Percentiles rank a stretch among this genome's conserved stretches.
Evolutionary conservation across 2,113 vertebrate genomes (phyloP).

Genomic region (Rhinogobius similis): DNA sequence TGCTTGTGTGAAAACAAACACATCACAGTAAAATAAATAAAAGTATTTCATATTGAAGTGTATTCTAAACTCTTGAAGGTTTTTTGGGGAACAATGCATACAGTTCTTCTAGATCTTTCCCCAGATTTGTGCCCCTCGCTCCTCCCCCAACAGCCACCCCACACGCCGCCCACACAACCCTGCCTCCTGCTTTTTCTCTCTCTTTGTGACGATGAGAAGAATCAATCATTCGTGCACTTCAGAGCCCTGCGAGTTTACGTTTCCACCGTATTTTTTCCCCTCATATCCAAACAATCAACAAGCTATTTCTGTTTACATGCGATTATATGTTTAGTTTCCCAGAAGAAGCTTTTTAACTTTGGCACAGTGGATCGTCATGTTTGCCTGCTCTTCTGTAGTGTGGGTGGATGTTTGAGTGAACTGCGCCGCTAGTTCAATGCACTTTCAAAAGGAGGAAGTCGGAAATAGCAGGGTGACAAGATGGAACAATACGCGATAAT

Average conservation of each 20-base stretch:
- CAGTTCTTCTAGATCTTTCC: no score
- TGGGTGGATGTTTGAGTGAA: conserved; percentile 43
- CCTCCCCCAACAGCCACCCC: conserved; percentile 35
- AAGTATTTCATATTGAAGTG: no score
- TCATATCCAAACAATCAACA: conserved; percentile 10
- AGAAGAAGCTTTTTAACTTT: conserved; percentile 30
- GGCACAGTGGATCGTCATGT: conserved; percentile 5
- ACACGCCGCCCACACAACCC: conserved; percentile 48
- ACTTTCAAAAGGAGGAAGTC: conserved; percentile 23
- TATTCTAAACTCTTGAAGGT: no score
- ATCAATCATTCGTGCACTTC: conserved; percentile 18
- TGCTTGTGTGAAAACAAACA: no score
- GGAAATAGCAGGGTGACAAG: conserved; percentile 21
- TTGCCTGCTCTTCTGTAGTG: conserved; percentile 16
- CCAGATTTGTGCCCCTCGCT: conserved; percentile 58
- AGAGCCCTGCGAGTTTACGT: conserved; percentile 2
- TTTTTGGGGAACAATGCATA: no score
- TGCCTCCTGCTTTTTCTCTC: conserved; percentile 31
- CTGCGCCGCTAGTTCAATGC: conserved; percentile 32
- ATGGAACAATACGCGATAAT: conserved; percentile 7
- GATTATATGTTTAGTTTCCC: conserved; percentile 24
- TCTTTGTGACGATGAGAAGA: conserved; percentile 14
- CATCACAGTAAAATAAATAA: no score
- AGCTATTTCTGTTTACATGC: not conserved
- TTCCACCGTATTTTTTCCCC: not conserved